Evolutionary conservation across 2,113 vertebrate genomes (phyloP).

Genomic region (Ammodytes marinus): DNA sequence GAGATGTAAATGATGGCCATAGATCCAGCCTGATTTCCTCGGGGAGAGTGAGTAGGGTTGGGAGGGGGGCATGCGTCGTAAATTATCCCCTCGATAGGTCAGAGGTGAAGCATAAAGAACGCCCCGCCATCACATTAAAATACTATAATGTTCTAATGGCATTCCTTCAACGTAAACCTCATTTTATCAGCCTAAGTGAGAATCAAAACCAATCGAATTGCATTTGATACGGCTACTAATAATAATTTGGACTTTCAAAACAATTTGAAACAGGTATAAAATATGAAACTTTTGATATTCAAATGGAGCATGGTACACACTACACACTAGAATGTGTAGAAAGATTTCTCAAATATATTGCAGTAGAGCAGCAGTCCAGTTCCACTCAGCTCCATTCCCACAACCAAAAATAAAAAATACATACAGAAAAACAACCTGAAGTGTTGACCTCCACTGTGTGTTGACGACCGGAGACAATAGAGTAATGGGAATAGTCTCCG

Average conservation of each 20-base stretch:
- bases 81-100: slow-evolving; percentile 73
- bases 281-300: neutral
- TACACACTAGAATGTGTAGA: neutral
- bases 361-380: neutral
- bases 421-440: too few species aligned
- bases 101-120: slow-evolving; percentile 71
- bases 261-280: neutral
- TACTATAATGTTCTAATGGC: slow-evolving; percentile 64
- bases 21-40: slow-evolving; percentile 81
- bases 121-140: slow-evolving; percentile 64
- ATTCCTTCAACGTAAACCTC: slow-evolving; percentile 40
- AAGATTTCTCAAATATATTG: neutral
- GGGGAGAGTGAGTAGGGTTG: slow-evolving; percentile 53
- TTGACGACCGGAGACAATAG: neutral
- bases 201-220: slow-evolving; percentile 19
- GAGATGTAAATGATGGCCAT: slow-evolving; percentile 79
- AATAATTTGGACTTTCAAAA: neutral
- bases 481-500: slow-evolving; percentile 33
- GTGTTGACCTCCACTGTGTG: neutral
- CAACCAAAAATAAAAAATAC: neutral
- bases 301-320: neutral
- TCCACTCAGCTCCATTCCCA: neutral
- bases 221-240: neutral
- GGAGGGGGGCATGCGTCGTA: slow-evolving; percentile 26
- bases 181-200: slow-evolving; percentile 18